Conservation (phyloP, 2,113 vertebrate genomes). For the Etheostoma spectabile region DNA sequence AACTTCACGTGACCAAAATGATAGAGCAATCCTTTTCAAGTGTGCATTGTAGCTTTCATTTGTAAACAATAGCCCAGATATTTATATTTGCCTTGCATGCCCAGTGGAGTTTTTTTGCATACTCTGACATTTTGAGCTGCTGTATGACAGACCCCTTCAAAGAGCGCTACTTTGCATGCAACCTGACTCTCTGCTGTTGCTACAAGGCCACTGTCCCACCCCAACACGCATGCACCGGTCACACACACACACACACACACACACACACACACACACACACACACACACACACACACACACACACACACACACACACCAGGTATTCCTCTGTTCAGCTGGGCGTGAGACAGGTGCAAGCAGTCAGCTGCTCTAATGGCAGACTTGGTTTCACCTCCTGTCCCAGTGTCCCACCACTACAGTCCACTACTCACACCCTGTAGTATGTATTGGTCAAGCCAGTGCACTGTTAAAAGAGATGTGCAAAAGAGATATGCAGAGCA, state of each 20-base stretch:
- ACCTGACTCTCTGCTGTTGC: conserved; percentile 52
- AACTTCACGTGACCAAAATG: background rate
- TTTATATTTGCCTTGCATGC: background rate
- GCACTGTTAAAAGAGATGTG: background rate
- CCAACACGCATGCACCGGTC: background rate
- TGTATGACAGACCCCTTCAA: conserved; percentile 38
- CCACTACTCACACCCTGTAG: background rate
- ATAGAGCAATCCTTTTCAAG: background rate
- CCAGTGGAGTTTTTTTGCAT: background rate
- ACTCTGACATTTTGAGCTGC: background rate
- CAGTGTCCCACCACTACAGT: background rate
- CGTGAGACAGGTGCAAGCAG: no score
- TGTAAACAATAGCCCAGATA: background rate
- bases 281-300: conserved; percentile 22
- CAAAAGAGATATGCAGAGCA: background rate
- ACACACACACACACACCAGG: background rate
- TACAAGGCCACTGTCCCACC: conserved; percentile 11
- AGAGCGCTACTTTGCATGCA: conserved; percentile 53
- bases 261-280: conserved; percentile 20
- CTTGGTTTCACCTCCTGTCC: no score
- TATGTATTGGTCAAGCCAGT: background rate
- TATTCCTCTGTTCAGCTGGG: no score
- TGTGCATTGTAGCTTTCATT: background rate
- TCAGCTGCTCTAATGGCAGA: no score
- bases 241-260: conserved; percentile 17